phyloP scores from a whole-genome alignment of 2,113 vertebrate genomes.

The Plotosus lineatus region DNA sequence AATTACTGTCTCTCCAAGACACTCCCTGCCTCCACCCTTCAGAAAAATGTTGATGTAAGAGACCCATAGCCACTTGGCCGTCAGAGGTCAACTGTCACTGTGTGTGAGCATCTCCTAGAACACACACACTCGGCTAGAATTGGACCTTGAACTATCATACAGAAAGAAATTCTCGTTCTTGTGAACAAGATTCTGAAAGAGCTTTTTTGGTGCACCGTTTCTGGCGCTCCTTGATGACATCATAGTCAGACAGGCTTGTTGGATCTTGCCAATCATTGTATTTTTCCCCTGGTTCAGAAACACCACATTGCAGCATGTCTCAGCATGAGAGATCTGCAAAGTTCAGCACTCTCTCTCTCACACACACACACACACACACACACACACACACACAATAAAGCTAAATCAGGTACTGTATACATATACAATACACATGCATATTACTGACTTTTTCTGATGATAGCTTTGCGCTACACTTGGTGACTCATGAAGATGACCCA shows the following conservation, averaged over 20 bases:
- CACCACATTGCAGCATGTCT: background rate
- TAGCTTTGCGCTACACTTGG: background rate
- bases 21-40: background rate
- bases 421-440: background rate
- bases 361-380: background rate
- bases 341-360: background rate
- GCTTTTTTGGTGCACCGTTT: background rate
- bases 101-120: background rate
- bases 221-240: background rate
- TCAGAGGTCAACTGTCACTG: constrained; percentile 57
- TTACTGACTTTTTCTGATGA: background rate
- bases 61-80: constrained; percentile 58
- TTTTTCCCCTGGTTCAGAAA: background rate
- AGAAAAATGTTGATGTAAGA: constrained; percentile 44
- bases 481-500: background rate
- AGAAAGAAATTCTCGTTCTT: background rate
- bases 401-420: background rate
- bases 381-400: background rate
- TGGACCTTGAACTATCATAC: background rate
- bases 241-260: background rate
- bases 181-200: too few species aligned
- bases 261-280: background rate
- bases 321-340: background rate
- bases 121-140: background rate
- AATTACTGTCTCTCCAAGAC: too few species aligned